A percentile compares a stretch with the other conserved stretches of the same genome.
Conservation (phyloP, 2,888 invertebrate species). For the Cotesia congregata region DNA sequence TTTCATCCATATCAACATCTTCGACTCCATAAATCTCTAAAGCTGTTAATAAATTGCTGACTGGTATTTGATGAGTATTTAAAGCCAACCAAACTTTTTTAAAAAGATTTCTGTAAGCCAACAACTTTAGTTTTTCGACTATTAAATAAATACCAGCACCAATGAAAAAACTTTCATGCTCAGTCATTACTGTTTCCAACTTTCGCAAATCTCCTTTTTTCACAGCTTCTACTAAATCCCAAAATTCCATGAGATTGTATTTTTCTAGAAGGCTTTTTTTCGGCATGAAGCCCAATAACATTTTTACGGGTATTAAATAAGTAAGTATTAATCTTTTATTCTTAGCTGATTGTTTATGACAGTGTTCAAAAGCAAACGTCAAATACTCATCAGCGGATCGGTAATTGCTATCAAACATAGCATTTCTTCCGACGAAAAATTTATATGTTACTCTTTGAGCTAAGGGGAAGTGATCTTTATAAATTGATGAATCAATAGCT, state of each 20-base stretch:
- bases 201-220: constrained; percentile 89
- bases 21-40: constrained; percentile 85
- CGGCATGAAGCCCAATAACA: constrained; percentile 97
- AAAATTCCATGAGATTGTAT: constrained; percentile 92
- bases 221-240: constrained; percentile 89
- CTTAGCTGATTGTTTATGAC: constrained; percentile 83
- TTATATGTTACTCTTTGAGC: constrained; percentile 97
- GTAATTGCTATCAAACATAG: constrained; percentile 99
- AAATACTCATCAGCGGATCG: constrained; percentile 92
- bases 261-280: constrained; percentile 83
- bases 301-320: constrained; percentile 96
- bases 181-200: constrained; percentile 87
- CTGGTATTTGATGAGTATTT: constrained; percentile 89
- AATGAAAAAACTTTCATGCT: constrained; percentile 93
- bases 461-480: constrained; percentile 90
- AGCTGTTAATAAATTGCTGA: constrained; percentile 86
- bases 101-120: constrained; percentile 96
- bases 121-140: constrained; percentile 94
- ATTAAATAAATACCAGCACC: constrained; percentile 97
- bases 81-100: constrained; percentile 88
- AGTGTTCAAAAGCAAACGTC: constrained; percentile 93
- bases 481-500: constrained; percentile 93
- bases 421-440: constrained; percentile 96
- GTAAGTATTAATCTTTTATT: constrained; percentile 95
- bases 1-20: constrained; percentile 93